phyloP scores from a whole-genome alignment of 2,113 vertebrate genomes.

The Elachura formosa region DNA sequence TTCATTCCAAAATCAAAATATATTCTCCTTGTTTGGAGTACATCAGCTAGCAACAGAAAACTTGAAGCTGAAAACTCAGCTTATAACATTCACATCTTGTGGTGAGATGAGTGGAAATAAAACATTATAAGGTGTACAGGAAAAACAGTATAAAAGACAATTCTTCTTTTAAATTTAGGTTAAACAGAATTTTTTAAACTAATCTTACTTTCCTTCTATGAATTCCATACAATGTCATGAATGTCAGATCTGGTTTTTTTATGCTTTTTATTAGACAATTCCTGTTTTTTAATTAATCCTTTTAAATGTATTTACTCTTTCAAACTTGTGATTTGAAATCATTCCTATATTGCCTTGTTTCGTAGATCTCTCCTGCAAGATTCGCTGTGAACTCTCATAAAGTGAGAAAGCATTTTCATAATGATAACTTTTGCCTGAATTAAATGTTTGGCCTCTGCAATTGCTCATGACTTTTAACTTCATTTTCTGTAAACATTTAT shows the following conservation, averaged over 20 bases:
- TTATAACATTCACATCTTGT: neutral
- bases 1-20: neutral
- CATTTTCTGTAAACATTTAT: neutral
- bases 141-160: neutral
- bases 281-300: neutral
- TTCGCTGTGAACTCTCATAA: neutral
- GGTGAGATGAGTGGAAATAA: neutral
- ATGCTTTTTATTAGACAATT: neutral
- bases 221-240: neutral
- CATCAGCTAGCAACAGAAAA: neutral
- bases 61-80: neutral
- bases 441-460: neutral
- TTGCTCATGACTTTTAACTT: neutral
- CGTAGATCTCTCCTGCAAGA: fast-evolving
- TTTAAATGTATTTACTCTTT: neutral
- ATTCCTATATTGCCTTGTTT: neutral
- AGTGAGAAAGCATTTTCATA: neutral
- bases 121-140: neutral
- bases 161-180: neutral
- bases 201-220: neutral
- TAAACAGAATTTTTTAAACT: neutral
- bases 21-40: neutral
- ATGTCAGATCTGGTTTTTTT: neutral
- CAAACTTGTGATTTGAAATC: neutral
- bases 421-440: neutral